Evolutionary conservation across 35 echinoderm and acorn worm species (phyloP), one percentile per base, ranked within the genome.

Genomic region (Ophioderma brevispina): DNA sequence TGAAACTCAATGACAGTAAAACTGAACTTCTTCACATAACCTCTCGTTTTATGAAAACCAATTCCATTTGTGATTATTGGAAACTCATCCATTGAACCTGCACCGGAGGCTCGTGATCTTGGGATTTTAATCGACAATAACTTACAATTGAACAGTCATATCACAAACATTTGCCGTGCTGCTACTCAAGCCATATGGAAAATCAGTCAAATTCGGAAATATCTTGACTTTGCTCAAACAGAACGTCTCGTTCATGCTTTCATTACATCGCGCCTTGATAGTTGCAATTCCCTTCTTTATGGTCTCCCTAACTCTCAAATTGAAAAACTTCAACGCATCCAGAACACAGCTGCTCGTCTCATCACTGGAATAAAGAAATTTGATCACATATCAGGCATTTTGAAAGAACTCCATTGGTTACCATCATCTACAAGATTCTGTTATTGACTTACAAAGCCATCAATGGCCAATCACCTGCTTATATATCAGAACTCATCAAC

Each of bases 241-340:
- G 89, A 91, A 50, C 23, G 36, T 32, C 38, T 85, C 25, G 40
- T 85, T 28, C 77, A 91, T 78, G 77, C 89, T 5, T 85, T 91
- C 40, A 75, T 84, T 5, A 91, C 90, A 38, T 87, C 82, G 5
- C 90, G 43, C 59, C 43, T 86, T 13, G 77, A 93, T 70, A 80
- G 33, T 43, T 87, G 91, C 39, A 92, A 92, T 50, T 78, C 41
- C 19, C 39, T 92, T 11, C 76, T 78, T 31, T 38, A 76, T 76
- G 39, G 76, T 15, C 35, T 86, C 1, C 90, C 82, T 55, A 10
- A 37, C 15, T 42, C 82, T 77, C 90, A 86, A 13, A 35, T 92
- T 38, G 46, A n/a, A n/a, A n/a, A n/a, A n/a, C n/a, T n/a, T n/a
- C n/a, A n/a, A n/a, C n/a, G n/a, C n/a, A n/a, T n/a, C n/a, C n/a